Evolutionary conservation across 2,888 invertebrate species (phyloP).

Genomic region (Megalurothrips usitatus): DNA sequence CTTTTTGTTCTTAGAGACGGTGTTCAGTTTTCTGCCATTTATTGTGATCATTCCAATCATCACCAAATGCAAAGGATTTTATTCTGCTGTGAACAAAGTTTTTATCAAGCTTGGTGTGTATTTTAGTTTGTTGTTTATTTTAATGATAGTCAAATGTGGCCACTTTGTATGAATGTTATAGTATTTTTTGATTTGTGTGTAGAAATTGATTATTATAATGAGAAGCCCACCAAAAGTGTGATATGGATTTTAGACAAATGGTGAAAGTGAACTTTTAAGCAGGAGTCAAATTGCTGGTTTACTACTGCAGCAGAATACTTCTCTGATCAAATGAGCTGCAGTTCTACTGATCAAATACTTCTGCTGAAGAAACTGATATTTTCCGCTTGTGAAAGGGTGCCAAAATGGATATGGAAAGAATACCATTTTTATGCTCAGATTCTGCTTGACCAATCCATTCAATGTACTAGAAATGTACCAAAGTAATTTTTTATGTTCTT

Average conservation of each 20-base stretch:
- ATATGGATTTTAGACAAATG: background rate
- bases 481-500: too few relatives aligned
- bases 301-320: too few relatives aligned
- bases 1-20: background rate
- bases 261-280: too few relatives aligned
- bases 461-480: too few relatives aligned
- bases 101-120: too few relatives aligned
- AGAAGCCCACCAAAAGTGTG: background rate
- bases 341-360: too few relatives aligned
- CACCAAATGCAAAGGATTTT: background rate
- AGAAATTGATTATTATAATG: background rate
- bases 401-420: background rate
- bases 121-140: background rate
- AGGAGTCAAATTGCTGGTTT: too few relatives aligned
- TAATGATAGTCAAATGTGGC: constrained; percentile 15
- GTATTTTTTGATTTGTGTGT: background rate
- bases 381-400: background rate
- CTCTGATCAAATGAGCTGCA: too few relatives aligned
- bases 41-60: background rate
- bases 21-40: background rate
- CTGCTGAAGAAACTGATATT: background rate
- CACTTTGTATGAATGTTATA: background rate
- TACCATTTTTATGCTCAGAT: background rate
- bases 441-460: too few relatives aligned
- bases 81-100: background rate